Conservation (phyloP, 2,888 invertebrate genomes). For the Podotricha telesiphe region DNA sequence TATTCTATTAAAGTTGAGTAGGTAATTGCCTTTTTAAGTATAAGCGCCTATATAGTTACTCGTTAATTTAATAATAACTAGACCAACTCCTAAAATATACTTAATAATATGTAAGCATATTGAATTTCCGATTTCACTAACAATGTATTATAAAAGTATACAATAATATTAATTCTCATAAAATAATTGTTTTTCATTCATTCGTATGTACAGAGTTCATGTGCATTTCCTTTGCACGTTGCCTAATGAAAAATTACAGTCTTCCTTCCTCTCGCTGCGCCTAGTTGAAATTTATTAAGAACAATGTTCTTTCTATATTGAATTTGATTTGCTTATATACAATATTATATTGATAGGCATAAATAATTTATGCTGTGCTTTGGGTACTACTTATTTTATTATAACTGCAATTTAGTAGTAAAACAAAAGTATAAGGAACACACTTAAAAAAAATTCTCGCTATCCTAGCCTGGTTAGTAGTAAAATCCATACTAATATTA, state of each 20-base stretch:
- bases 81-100: too few species aligned
- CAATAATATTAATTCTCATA: neutral
- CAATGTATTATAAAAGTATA: neutral
- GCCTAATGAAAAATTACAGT: slow-evolving; percentile 63
- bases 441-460: too few species aligned
- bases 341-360: neutral
- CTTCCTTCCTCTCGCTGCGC: slow-evolving; percentile 33
- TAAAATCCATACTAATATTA: too few species aligned
- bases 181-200: slow-evolving; percentile 28
- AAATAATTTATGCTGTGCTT: too few species aligned
- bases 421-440: too few species aligned
- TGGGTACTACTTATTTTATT: too few species aligned
- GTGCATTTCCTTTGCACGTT: slow-evolving; percentile 45
- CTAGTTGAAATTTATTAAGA: slow-evolving; percentile 26
- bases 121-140: neutral
- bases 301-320: neutral
- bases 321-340: neutral
- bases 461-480: too few species aligned
- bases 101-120: neutral
- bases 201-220: slow-evolving; percentile 29
- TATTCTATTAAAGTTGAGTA: too few species aligned
- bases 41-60: too few species aligned
- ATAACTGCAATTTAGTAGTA: too few species aligned
- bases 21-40: too few species aligned
- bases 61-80: too few species aligned